phyloP scores from a whole-genome alignment of 2,797 vertebrate species.

The Alauda arvensis region DNA sequence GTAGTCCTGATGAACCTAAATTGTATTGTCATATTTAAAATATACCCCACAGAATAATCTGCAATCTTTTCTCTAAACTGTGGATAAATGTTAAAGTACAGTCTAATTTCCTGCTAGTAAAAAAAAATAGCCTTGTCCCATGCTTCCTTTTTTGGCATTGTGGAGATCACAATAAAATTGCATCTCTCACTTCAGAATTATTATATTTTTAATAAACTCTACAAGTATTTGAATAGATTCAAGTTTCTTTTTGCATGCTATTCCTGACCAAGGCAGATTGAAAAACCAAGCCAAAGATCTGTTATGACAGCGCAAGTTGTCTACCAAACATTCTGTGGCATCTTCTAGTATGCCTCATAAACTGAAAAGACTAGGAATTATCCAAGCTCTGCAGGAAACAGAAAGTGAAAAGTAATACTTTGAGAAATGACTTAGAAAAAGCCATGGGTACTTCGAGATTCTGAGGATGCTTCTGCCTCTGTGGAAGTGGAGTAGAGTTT shows the following conservation, averaged over 20 bases:
- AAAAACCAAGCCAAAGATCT: not conserved
- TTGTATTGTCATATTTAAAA: not conserved
- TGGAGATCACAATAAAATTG: not conserved
- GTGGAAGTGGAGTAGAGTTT: not conserved
- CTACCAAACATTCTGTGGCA: not conserved
- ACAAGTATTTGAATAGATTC: not conserved
- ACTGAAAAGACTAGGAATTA: not conserved
- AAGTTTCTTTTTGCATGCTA: not conserved
- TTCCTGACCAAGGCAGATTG: not conserved
- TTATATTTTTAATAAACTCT: not conserved
- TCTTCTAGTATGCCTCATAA: not conserved
- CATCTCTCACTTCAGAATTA: not conserved
- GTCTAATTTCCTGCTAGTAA: not conserved
- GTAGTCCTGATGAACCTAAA: not conserved
- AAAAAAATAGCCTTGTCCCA: not conserved
- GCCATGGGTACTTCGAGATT: not conserved
- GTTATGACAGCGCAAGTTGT: not conserved
- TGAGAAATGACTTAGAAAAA: not conserved
- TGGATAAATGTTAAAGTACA: not conserved
- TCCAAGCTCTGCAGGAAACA: not conserved
- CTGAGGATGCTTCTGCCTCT: not conserved
- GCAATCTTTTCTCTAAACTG: not conserved
- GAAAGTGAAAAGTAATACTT: not conserved
- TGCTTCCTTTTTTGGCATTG: not conserved
- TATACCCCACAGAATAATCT: not conserved